Evolutionary conservation across 1,140 invertebrate species (phyloP), one percentile per base, ranked within the genome.

Genomic region (Neodiprion lecontei): DNA sequence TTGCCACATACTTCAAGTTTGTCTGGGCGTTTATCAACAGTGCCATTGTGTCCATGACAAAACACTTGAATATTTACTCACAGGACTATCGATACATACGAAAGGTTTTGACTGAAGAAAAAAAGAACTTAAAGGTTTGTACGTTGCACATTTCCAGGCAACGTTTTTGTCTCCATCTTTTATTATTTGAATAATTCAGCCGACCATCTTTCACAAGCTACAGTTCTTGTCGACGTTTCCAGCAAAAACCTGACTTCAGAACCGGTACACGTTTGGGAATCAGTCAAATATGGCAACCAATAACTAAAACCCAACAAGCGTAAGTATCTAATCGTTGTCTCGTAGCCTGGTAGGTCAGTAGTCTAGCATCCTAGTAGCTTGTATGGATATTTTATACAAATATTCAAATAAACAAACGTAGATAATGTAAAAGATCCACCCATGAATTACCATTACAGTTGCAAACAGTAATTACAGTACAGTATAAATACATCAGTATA

Each of bases 81-180:
- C 91, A 94, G 48, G 97, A 99, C 88, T 98, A 99, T 89, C 91
- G 98, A 80, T 97, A 97, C 83, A 95, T 99, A 0, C 94, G 97
- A 9, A 92, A 93, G 69, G 92, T 94, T 17, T 87, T 96, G 40
- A 90, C 91, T 0, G 90, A 92, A 69, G 95, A 96, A 82, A 98
- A 98, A 86, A 95, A 94, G 84, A 85, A 92, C 72, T 88, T 98
- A 2, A 98, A 98, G 91, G 95, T 96, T 86, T 81, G 73, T 81
- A 73, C 71, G 69, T 61, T 61, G 11, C 53, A 5, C 7, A 5
- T 61, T 14, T 61, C 53, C 53, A 17, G 28, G 28, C 28, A 47
- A 53, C 12, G 73, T 28, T 73, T 78, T 74, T 67, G 40, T 70
- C 71, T n/a, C 47, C 47, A 66, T 72, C 48, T 61, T 11, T 75